Evolutionary conservation across 2,113 vertebrate species (phyloP), one percentile per base, ranked within the genome.

Genomic region (Smithornis capensis): DNA sequence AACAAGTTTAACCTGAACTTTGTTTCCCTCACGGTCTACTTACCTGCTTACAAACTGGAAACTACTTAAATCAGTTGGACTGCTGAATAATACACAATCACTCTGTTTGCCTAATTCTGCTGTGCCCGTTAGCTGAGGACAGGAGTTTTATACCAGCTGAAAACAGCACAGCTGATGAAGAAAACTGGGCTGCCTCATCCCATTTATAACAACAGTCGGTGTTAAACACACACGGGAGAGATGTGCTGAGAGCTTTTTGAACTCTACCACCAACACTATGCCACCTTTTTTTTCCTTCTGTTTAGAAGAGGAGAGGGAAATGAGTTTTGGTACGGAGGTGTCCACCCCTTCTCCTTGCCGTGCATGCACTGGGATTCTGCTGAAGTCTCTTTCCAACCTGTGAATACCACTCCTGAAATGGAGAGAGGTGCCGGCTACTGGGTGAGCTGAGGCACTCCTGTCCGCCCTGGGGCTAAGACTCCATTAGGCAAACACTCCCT

Each of bases 401-500:
- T 63, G 92, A 94, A 76, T 69, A 56, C 29, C 38, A 40, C 38
- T 92, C 24, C 62, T 13, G 5, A 87, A 79, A 38, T 8, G 37
- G 56, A 68, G 69, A 91, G 95, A 95, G 85, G 86, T 83, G 73
- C 83, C 94, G 57, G 64, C 95, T 95, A 59, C 74, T 57, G 35
- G 75, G 60, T 96, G 93, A 91, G 94, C 87, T 70, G 69, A 95
- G 94, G 81, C 93, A 94, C 90, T 96, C 81, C 94, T 91, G 33
- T 87, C 92, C 94, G 90, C 82, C 94, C 87, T 3, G 27, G 40
- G 92, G 96, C 84, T 91, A 57, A 94, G 92, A 74, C 82, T 95
- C 76, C 87, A 94, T 90, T 65, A 93, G 63, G 59, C 86, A 90
- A 96, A 95, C 95, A 95, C 90, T 86, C 95, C 95, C 88, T 90